These are phyloP conservation scores for Agapornis roseicollis DNA, from an alignment of 2,113 vertebrate genomes.

Conservation along the genomic window DNA sequence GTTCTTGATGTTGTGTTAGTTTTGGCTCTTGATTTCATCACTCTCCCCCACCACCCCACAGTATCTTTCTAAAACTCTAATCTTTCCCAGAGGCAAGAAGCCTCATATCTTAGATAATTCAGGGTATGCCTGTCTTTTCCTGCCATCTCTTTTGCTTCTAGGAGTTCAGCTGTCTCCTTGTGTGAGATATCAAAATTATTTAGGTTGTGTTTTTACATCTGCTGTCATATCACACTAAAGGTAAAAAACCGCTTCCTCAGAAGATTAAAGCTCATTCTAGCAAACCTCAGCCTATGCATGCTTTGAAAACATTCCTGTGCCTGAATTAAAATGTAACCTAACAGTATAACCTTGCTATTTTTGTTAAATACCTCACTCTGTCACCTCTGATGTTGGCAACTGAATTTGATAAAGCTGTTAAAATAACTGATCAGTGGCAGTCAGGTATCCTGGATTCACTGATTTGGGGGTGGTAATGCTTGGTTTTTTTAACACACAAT, in stretches of 20 bases:
- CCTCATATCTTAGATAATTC: neutral
- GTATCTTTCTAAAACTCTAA: neutral
- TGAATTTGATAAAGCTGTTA: neutral
- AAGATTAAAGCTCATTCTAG: neutral
- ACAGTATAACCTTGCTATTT: neutral
- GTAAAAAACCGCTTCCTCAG: neutral
- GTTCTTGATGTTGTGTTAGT: neutral
- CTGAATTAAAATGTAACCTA: neutral
- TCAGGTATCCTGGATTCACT: neutral
- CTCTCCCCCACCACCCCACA: accelerated
- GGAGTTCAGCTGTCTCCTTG: slow-evolving; percentile 8
- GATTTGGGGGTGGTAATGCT: neutral
- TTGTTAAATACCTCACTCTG: neutral
- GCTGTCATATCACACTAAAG: neutral
- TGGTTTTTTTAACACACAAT: neutral
- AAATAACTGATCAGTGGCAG: neutral
- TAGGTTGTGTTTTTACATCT: neutral
- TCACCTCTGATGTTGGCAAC: neutral
- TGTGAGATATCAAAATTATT: neutral
- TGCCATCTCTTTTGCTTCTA: neutral
- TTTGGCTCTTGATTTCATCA: neutral
- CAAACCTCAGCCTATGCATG: neutral
- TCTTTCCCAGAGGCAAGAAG: neutral
- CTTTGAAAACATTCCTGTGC: neutral
- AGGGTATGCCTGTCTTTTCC: neutral